A percentile compares a stretch with the other conserved stretches of the same genome.
phyloP scores from a whole-genome alignment of 2,888 invertebrate genomes.

The Pristionchus exspectatus region DNA sequence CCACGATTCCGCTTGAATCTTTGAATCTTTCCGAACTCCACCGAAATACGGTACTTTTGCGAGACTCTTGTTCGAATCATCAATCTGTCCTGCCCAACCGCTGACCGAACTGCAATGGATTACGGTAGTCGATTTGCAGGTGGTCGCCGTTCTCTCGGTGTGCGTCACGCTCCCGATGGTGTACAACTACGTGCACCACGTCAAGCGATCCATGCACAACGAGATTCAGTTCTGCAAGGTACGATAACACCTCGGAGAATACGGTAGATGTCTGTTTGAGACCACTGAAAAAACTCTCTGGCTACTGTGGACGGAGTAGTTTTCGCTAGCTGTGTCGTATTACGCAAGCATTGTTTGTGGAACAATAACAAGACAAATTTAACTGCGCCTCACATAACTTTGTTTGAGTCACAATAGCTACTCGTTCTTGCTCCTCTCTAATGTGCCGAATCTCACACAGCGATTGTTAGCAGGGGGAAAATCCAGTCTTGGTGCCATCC shows the following conservation, averaged over 20 bases:
- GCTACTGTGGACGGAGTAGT: too few relatives aligned
- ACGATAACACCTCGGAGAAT: background rate
- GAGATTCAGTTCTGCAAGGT: conserved; percentile 77
- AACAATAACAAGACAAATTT: too few relatives aligned
- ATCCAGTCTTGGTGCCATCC: conserved; percentile 23
- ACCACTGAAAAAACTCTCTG: too few relatives aligned
- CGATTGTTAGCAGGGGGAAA: background rate
- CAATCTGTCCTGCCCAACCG: background rate
- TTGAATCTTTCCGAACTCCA: background rate
- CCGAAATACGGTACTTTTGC: background rate
- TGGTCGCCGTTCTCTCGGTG: conserved; percentile 69
- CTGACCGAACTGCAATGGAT: background rate
- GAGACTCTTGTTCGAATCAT: background rate
- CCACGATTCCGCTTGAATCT: too few relatives aligned
- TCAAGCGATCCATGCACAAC: conserved; percentile 75
- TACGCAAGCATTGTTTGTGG: too few relatives aligned
- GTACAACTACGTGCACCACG: conserved; percentile 77
- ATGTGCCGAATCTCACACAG: background rate
- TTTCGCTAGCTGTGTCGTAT: too few relatives aligned
- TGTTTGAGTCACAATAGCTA: background rate
- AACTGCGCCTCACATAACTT: too few relatives aligned
- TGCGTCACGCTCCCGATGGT: conserved; percentile 77
- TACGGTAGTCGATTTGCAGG: conserved; percentile 30
- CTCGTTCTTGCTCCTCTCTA: background rate
- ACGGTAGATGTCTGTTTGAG: too few relatives aligned